Evolutionary conservation across 1,140 invertebrate species (phyloP).

Genomic region (Teleopsis dalmanni): DNA sequence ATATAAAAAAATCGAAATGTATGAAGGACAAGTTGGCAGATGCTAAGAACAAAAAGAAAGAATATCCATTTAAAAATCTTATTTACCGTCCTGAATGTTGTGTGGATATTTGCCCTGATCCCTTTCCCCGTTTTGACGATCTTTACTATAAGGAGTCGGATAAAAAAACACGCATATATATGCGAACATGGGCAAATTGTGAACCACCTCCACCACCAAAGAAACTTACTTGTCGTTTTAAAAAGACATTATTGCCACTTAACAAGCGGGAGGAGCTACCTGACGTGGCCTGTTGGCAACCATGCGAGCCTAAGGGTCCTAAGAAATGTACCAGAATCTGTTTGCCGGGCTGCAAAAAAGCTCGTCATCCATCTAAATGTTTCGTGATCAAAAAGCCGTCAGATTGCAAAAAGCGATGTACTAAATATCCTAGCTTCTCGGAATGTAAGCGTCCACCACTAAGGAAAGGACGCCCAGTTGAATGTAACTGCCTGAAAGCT

Average conservation of each 20-base stretch:
- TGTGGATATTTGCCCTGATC: not conserved
- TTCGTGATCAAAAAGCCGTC: not conserved
- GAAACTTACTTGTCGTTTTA: conserved; percentile 28
- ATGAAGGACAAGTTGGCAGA: too few relatives aligned
- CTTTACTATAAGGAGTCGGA: conserved; percentile 37
- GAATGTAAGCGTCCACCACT: conserved; percentile 7
- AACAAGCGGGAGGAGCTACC: not conserved
- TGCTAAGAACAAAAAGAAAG: too few relatives aligned
- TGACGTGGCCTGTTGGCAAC: not conserved
- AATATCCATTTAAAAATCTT: too few relatives aligned
- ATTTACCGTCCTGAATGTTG: too few relatives aligned
- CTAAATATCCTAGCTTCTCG: conserved; percentile 9
- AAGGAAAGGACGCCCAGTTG: not conserved
- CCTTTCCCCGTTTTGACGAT: conserved; percentile 29
- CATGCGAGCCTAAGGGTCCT: too few relatives aligned
- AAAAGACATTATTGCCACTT: conserved; percentile 15
- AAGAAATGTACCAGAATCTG: conserved; percentile 3
- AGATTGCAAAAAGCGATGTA: conserved; percentile 9
- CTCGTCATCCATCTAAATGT: conserved; percentile 4
- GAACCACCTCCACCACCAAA: conserved; percentile 17
- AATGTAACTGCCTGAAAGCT: conserved; percentile 4
- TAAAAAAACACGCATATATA: conserved; percentile 30
- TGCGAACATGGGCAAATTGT: conserved; percentile 37
- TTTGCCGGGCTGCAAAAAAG: conserved; percentile 2
- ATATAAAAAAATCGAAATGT: too few relatives aligned